These are phyloP conservation scores for Chunga burmeisteri DNA, from an alignment of 2,113 vertebrate genomes.

Conservation along the genomic window DNA sequence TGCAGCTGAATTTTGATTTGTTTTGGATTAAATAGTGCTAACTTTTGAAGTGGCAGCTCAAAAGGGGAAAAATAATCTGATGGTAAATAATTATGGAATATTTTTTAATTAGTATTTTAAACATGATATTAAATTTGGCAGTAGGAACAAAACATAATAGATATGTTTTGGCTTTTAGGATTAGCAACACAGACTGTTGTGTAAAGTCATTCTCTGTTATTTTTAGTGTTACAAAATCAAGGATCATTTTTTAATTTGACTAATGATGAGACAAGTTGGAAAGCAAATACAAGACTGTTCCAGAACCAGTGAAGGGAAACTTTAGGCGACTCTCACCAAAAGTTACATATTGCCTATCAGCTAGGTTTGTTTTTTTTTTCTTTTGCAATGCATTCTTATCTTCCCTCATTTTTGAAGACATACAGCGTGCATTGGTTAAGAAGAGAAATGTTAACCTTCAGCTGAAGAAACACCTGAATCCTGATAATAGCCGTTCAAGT, in stretches of 20 bases:
- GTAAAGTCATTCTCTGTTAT: neutral
- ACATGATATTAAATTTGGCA: neutral
- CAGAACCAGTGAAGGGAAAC: neutral
- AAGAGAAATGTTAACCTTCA: neutral
- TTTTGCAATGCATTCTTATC: neutral
- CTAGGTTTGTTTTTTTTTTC: neutral
- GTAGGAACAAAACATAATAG: neutral
- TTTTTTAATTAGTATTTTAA: neutral
- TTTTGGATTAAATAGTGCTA: neutral
- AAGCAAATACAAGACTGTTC: neutral
- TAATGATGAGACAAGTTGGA: neutral
- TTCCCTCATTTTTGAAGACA: neutral
- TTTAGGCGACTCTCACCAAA: neutral
- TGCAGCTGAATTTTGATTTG: neutral
- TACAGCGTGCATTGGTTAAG: neutral
- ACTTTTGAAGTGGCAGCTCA: neutral
- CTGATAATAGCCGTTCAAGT: neutral
- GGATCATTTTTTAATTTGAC: neutral
- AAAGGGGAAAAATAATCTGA: neutral
- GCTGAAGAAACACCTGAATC: neutral
- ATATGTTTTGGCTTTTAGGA: neutral
- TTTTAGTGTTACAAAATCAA: neutral
- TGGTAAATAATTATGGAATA: neutral
- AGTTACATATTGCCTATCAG: neutral
- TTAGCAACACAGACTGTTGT: neutral